phyloP scores from a whole-genome alignment of 2,797 vertebrate genomes.

The Nyctibius grandis region DNA sequence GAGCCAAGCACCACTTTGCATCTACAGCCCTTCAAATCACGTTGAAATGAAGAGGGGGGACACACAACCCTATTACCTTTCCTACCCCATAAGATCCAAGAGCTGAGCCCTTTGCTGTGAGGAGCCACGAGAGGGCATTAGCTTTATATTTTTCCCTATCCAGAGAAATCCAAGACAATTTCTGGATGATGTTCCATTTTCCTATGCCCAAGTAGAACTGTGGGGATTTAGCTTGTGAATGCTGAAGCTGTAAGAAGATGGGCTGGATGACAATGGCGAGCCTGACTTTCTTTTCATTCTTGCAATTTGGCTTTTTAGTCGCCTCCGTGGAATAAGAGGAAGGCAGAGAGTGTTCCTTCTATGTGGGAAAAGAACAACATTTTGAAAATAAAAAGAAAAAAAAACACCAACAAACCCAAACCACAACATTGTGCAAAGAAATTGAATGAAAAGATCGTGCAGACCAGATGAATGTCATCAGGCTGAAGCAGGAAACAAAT shows the following conservation, averaged over 20 bases:
- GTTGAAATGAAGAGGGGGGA: rapidly evolving
- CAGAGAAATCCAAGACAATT: neutral
- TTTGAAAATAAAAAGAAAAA: neutral
- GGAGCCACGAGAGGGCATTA: slow-evolving; percentile 56
- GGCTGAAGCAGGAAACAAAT: neutral
- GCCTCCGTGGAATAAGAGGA: neutral
- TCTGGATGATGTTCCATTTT: neutral
- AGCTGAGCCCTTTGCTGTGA: neutral
- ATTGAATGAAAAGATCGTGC: neutral
- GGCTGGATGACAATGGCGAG: neutral
- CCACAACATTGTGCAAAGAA: neutral
- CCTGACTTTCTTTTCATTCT: neutral
- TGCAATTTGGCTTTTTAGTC: neutral
- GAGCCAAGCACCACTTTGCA: neutral
- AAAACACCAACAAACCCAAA: neutral
- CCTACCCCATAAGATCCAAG: neutral
- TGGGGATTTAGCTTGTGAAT: neutral
- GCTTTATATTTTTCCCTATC: neutral
- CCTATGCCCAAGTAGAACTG: neutral
- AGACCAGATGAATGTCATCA: neutral
- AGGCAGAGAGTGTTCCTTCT: neutral
- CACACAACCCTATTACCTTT: neutral
- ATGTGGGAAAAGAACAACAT: neutral
- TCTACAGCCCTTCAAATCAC: neutral
- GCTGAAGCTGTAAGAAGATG: neutral